These are phyloP conservation scores for Isurus oxyrinchus DNA, from an alignment of 2,113 vertebrate genomes.

Conservation along the genomic window DNA sequence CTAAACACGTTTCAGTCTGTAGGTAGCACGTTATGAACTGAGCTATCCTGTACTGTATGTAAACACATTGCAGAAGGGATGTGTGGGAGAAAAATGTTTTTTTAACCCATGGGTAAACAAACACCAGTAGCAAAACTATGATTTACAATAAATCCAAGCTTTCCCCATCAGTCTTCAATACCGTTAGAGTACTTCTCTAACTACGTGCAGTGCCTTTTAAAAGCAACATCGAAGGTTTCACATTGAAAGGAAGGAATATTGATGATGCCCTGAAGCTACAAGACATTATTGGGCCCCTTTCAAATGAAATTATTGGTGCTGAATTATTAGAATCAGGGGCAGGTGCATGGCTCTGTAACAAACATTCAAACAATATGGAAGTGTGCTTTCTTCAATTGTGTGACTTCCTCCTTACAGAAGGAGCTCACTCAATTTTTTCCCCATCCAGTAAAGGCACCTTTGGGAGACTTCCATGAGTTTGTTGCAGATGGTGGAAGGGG, in stretches of 20 bases:
- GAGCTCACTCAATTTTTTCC: neutral
- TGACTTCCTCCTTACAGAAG: neutral
- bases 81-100: neutral
- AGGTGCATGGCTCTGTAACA: neutral
- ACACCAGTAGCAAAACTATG: neutral
- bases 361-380: neutral
- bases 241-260: neutral
- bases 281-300: neutral
- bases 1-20: neutral
- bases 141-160: neutral
- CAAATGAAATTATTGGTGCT: neutral
- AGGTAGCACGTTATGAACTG: neutral
- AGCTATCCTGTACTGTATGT: neutral
- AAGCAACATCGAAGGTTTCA: neutral
- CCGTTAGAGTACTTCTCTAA: neutral
- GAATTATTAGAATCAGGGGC: neutral
- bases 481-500: conserved; percentile 84
- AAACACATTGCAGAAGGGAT: neutral
- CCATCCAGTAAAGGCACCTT: neutral
- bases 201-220: neutral
- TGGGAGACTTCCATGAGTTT: conserved; percentile 84
- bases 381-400: too few species aligned
- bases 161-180: neutral
- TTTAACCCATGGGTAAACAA: neutral
- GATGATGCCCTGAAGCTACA: neutral